Conservation (phyloP, 2,797 vertebrate genomes). For the Mus spretus region DNA sequence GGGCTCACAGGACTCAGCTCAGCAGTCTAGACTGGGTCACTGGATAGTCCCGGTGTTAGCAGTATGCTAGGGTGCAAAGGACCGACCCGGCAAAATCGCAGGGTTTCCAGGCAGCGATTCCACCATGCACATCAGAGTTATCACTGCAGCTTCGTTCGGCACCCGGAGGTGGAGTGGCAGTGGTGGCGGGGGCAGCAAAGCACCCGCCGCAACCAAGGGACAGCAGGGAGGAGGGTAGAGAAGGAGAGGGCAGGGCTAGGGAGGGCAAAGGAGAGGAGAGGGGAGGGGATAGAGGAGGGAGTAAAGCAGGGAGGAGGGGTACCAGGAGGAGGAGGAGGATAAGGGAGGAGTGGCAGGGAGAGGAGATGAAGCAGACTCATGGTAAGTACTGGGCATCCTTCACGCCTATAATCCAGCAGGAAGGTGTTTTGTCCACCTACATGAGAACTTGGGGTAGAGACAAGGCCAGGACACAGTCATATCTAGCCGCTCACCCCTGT, state of each 20-base stretch:
- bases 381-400: background rate
- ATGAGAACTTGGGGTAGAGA: background rate
- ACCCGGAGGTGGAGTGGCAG: conserved; percentile 72
- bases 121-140: conserved; percentile 44
- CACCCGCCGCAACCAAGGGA: conserved; percentile 51
- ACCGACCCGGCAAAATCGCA: background rate
- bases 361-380: background rate
- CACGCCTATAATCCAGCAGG: background rate
- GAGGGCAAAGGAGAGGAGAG: background rate
- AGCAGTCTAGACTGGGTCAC: background rate
- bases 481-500: background rate
- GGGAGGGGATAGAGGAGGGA: background rate
- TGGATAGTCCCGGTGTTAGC: background rate
- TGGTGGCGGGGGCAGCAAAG: background rate
- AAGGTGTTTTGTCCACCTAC: background rate
- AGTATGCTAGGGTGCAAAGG: background rate
- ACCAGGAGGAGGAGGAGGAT: background rate
- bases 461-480: background rate
- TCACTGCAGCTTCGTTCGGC: background rate
- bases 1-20: background rate
- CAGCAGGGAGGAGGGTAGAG: background rate
- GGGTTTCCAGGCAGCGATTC: background rate
- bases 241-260: background rate
- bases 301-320: background rate
- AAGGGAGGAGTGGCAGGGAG: background rate